phyloP scores from a whole-genome alignment of 2,113 vertebrate species.

The Pituophis catenifer region DNA sequence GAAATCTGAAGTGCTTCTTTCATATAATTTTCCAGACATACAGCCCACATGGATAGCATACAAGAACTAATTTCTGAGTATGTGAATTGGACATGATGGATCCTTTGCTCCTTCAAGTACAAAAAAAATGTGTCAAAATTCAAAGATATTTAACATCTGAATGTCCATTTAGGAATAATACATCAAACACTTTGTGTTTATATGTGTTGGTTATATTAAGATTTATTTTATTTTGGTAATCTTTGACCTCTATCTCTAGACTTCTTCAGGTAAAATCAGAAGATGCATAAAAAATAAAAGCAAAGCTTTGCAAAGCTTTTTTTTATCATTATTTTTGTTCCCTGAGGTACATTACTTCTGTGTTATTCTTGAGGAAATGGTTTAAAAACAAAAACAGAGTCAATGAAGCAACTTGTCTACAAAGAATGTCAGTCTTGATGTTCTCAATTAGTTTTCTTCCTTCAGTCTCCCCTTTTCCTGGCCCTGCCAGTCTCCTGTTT shows the following conservation, averaged over 20 bases:
- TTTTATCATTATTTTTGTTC: slow-evolving; percentile 12
- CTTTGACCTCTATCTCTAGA: neutral
- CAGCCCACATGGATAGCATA: neutral
- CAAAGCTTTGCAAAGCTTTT: slow-evolving; percentile 33
- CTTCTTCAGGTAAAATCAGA: neutral
- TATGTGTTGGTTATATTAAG: slow-evolving; percentile 9
- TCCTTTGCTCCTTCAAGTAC: neutral
- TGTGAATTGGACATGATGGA: neutral
- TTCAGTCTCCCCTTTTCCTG: neutral
- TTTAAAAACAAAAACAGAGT: slow-evolving; percentile 14
- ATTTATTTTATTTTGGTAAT: slow-evolving; percentile 27
- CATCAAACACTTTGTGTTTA: slow-evolving; percentile 12
- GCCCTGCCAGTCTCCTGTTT: neutral
- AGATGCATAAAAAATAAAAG: neutral
- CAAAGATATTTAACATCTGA: neutral
- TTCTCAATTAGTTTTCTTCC: neutral
- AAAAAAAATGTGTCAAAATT: neutral
- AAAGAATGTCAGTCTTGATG: neutral
- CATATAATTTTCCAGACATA: neutral
- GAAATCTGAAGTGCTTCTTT: neutral
- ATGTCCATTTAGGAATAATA: neutral
- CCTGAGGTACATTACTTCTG: slow-evolving; percentile 13
- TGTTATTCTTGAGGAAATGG: neutral
- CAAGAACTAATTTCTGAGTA: neutral
- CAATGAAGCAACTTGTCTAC: slow-evolving; percentile 11